Evolutionary conservation across 1,140 invertebrate species (phyloP).

Genomic region (Daktulosphaira vitifoliae): DNA sequence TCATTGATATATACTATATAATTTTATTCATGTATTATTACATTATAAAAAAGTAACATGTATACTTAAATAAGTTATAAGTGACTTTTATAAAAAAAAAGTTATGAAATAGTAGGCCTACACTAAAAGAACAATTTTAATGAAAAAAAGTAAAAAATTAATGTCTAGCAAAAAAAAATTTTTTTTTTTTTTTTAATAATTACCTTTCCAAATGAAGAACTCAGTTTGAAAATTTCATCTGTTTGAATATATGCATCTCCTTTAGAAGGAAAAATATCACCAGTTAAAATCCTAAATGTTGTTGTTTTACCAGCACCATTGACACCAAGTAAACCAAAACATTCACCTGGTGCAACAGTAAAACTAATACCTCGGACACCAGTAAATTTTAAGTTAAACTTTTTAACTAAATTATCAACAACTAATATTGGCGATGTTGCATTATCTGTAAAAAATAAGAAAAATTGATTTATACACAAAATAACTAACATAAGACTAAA

Average conservation of each 20-base stretch:
- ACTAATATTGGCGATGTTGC: not conserved
- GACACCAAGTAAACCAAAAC: slow-evolving; percentile 73
- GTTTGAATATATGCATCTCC: slow-evolving; percentile 37
- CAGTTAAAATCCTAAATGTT: slow-evolving; percentile 57
- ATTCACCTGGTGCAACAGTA: slow-evolving; percentile 60
- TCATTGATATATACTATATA: slow-evolving; percentile 43
- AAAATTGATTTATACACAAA: too few relatives aligned
- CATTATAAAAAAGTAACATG: too few relatives aligned
- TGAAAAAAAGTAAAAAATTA: too few relatives aligned
- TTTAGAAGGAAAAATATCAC: slow-evolving; percentile 35
- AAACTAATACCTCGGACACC: slow-evolving; percentile 67
- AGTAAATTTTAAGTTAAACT: slow-evolving; percentile 39
- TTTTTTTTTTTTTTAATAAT: not conserved
- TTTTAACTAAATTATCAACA: slow-evolving; percentile 15
- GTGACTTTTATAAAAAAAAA: too few relatives aligned
- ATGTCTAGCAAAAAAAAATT: not conserved
- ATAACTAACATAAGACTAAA: too few relatives aligned
- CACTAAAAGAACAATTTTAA: too few relatives aligned
- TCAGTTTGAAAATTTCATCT: not conserved
- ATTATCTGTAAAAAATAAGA: not conserved
- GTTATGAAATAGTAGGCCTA: too few relatives aligned
- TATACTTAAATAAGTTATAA: too few relatives aligned
- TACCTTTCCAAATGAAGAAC: not conserved
- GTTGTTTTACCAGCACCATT: slow-evolving; percentile 87
- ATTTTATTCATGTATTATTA: too few relatives aligned